Base-by-base conservation (phyloP, 2,888 invertebrate species). In the Vannuccia rotundouncinata region DNA sequence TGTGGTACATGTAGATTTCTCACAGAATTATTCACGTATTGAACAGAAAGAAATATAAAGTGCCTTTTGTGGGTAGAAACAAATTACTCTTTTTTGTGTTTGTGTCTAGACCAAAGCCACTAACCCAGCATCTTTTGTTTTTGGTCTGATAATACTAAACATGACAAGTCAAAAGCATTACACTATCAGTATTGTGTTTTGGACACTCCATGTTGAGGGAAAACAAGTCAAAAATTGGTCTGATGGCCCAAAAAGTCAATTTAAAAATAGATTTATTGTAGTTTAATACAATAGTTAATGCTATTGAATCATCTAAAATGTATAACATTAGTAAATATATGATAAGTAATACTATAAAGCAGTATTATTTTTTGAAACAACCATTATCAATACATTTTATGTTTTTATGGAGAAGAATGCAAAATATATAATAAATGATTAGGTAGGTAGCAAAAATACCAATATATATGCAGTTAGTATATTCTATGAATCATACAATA, bases 161-260 rank as follows among this genome's bases (percentile, higher is more conserved):
- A 66, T 66, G 66, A 66, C 25, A 66, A 66, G 25, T n/a, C 66
- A 66, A 66, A 17, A 66, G 66, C 25, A 22, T n/a, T 66, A 66
- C 5, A 5, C 25, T 66, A 66, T 27, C 25, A 22, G 66, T 66
- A 27, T 45, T 45, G 45, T 45, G 5, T 45, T 45, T 45, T 5
- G 45, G 17, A 45, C 45, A 10, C 5, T 45, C 45, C 5, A 45
- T 45, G 45, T 45, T 45, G 45, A 5, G 45, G 10, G 45, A 45
- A 45, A 45, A 45, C 45, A 17, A 45, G 45, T 45, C 45, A 45
- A 45, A 66, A 66, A 22, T n/a, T 66, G 66, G 66, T 66, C 66
- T 5, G 10, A 66, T 66, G 66, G 66, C 2, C 66, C 22, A 17
- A 66, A 27, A 17, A n/a, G 17, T 2, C 66, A 66, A 66, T 66